Evolutionary conservation across 2,888 invertebrate genomes (phyloP), one percentile per base, ranked within the genome.

Genomic region (Andricus curvator): DNA sequence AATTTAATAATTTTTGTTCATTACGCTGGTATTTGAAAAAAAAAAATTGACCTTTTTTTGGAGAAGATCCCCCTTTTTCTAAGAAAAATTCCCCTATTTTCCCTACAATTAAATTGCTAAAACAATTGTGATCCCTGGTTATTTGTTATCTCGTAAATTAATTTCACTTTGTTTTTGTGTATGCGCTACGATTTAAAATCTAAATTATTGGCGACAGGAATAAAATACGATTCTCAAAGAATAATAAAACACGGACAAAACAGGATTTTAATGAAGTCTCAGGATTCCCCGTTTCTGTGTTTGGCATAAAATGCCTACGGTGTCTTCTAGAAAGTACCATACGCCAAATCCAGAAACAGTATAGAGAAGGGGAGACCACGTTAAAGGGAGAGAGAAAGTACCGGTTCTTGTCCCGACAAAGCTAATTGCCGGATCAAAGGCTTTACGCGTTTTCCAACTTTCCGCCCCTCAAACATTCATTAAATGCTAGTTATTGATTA

Each of bases 361-460:
- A 22, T 6, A 67, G 48, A 68, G 48, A 68, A 67, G 29, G n/a
- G 13, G 76, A 48, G 56, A 15, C 37, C 4, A 11, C n/a, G 56
- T 74, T 22, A 64, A 48, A 20, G 62, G 25, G 56, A 64, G 79
- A 60, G 56, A 29, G 79, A 44, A 25, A 20, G n/a, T 33, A 60
- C 41, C 29, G 41, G 41, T 37, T 33, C 15, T 64, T 60, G 37
- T 51, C n/a, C 44, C 70, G 74, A 77, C 80, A 82, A 83, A 84
- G 84, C 82, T 85, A 86, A 85, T 85, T 86, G 84, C 84, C 80
- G 78, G 84, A 86, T 86, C 85, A 85, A 84, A 85, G 84, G 83
- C 81, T 79, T 60, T 65, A 62, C 66, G 80, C 77, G 78, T 80
- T 76, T 80, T 81, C 65, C 66, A 64, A 78, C 82, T 80, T 79